Percentiles rank a stretch among this genome's conserved stretches.
Evolutionary conservation across 2,888 invertebrate genomes (phyloP).

Genomic region (Tinea pellionella): DNA sequence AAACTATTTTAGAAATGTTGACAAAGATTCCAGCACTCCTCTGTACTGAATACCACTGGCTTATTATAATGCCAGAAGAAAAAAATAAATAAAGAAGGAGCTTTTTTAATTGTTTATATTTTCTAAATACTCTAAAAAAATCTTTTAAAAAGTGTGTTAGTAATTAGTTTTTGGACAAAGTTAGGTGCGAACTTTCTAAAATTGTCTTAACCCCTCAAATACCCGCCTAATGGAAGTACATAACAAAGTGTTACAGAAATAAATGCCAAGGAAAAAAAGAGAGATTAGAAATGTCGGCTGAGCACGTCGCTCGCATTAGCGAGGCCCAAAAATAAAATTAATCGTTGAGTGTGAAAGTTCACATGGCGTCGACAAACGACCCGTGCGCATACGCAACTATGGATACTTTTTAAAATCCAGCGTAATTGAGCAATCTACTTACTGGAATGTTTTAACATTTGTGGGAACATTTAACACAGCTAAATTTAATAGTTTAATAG

Average conservation of each 20-base stretch:
- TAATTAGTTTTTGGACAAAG: background rate
- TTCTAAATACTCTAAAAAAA: background rate
- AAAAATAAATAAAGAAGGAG: too few relatives aligned
- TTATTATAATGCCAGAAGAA: too few relatives aligned
- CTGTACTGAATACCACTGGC: too few relatives aligned
- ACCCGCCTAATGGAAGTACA: constrained; percentile 47
- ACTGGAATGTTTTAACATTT: constrained; percentile 30
- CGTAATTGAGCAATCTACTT: constrained; percentile 33
- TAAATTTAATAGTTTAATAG: too few relatives aligned
- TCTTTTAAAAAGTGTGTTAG: background rate
- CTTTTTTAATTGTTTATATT: background rate
- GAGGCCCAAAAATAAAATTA: constrained; percentile 56
- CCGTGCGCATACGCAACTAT: constrained; percentile 27
- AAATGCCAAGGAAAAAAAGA: constrained; percentile 48
- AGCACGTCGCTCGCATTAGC: constrained; percentile 47
- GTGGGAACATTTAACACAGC: constrained; percentile 25
- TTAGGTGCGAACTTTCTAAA: constrained; percentile 22
- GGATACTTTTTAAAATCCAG: constrained; percentile 34
- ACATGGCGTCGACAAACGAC: constrained; percentile 44
- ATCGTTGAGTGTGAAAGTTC: constrained; percentile 59
- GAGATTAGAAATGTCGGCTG: constrained; percentile 32
- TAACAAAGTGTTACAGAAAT: constrained; percentile 53
- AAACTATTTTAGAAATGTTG: too few relatives aligned
- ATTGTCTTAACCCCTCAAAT: constrained; percentile 42
- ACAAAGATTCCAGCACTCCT: too few relatives aligned